These are phyloP conservation scores for Hystrix cristata DNA, from an alignment of 2,113 vertebrate genomes.

Conservation along the genomic window DNA sequence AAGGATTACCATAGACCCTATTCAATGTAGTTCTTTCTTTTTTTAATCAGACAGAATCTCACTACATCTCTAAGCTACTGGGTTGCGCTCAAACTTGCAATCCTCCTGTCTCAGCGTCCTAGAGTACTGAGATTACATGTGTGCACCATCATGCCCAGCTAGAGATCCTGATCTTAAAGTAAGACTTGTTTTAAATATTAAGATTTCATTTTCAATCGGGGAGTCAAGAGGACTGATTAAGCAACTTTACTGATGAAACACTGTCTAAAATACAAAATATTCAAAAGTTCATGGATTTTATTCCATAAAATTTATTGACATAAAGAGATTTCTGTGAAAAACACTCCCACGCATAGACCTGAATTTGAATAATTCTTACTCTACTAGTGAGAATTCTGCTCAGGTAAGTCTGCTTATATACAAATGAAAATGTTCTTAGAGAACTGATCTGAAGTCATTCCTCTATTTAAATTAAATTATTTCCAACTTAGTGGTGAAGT, in stretches of 20 bases:
- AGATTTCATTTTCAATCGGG: not conserved
- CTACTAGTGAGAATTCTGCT: not conserved
- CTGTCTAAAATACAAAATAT: not conserved
- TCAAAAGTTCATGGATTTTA: not conserved
- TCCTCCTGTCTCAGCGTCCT: not conserved
- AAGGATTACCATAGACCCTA: not conserved
- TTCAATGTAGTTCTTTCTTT: not conserved
- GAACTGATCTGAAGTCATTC: not conserved
- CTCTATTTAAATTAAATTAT: constrained; percentile 8
- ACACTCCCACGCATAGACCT: not conserved
- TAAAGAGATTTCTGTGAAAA: not conserved
- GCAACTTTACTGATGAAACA: not conserved
- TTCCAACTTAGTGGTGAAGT: not conserved
- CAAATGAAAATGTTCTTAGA: not conserved
- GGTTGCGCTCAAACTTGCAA: not conserved
- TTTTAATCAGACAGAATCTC: not conserved
- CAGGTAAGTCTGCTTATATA: not conserved
- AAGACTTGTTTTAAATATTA: not conserved
- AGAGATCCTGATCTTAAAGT: not conserved
- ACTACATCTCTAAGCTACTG: not conserved
- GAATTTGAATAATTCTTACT: not conserved
- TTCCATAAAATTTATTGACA: not conserved
- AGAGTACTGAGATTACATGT: not conserved
- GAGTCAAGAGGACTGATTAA: not conserved
- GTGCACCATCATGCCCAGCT: not conserved